These are phyloP conservation scores for Charadrius vociferus DNA, from an alignment of 2,113 vertebrate species.

Conservation along the genomic window DNA sequence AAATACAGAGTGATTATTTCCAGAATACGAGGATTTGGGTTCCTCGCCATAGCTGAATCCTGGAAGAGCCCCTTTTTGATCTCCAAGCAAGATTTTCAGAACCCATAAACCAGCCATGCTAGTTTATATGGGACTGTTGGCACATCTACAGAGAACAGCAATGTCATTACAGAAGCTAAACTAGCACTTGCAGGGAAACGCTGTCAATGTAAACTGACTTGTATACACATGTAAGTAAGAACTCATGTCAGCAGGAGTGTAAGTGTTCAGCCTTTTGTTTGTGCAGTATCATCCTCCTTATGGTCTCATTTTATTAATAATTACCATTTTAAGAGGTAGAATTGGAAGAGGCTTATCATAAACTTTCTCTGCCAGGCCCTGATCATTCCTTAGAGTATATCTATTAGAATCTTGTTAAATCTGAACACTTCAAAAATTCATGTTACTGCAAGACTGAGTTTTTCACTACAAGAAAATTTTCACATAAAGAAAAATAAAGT, in stretches of 20 bases:
- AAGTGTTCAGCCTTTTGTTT: neutral
- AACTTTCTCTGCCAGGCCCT: neutral
- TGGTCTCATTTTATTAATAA: neutral
- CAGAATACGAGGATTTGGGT: neutral
- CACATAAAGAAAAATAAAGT: neutral
- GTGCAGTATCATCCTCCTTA: neutral
- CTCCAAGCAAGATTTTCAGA: constrained; percentile 13
- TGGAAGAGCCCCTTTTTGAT: neutral
- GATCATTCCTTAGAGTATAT: neutral
- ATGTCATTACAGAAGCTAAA: constrained; percentile 51
- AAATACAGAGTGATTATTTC: neutral
- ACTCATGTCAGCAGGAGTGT: neutral
- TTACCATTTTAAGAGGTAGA: neutral
- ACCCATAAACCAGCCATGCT: constrained; percentile 45
- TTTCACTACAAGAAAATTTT: neutral
- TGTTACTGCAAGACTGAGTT: neutral
- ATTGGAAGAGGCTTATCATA: neutral
- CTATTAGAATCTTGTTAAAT: neutral
- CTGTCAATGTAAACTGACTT: neutral
- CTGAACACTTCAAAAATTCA: neutral
- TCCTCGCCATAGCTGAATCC: constrained; percentile 19
- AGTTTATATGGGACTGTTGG: constrained; percentile 46
- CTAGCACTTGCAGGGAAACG: constrained; percentile 5
- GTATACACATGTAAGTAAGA: neutral
- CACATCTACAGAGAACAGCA: neutral